Conservation (phyloP, 1,140 invertebrate species). For the Cydia amplana region DNA sequence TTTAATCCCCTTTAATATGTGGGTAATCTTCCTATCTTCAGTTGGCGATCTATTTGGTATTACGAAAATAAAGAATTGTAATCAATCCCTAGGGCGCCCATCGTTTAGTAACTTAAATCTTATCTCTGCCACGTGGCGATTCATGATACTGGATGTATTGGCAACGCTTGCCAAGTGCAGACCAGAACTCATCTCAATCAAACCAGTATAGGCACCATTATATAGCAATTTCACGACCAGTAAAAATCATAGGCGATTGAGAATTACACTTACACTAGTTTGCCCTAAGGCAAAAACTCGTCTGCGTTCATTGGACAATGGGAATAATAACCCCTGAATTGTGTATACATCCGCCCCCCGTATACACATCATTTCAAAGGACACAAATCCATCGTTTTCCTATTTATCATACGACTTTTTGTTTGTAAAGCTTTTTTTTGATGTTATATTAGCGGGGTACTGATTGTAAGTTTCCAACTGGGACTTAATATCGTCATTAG, state of each 20-base stretch:
- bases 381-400: background rate
- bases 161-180: background rate
- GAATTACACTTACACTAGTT: background rate
- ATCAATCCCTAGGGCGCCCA: conserved; percentile 17
- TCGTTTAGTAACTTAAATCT: conserved; percentile 21
- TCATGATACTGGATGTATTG: background rate
- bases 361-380: background rate
- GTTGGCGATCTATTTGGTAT: conserved; percentile 5
- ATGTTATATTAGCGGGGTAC: background rate
- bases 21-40: conserved; percentile 17
- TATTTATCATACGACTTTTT: background rate
- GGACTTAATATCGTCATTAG: background rate
- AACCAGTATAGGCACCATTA: background rate
- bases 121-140: conserved; percentile 22
- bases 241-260: too few species aligned
- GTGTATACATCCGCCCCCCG: background rate
- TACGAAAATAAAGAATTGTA: conserved; percentile 22
- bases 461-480: conserved; percentile 7
- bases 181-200: background rate
- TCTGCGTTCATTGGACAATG: background rate
- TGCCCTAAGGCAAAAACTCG: background rate
- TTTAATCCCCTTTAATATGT: background rate
- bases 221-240: too few species aligned
- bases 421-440: background rate
- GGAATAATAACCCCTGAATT: background rate